Evolutionary conservation across 2,113 vertebrate species (phyloP).

Genomic region (Heliornis fulica): DNA sequence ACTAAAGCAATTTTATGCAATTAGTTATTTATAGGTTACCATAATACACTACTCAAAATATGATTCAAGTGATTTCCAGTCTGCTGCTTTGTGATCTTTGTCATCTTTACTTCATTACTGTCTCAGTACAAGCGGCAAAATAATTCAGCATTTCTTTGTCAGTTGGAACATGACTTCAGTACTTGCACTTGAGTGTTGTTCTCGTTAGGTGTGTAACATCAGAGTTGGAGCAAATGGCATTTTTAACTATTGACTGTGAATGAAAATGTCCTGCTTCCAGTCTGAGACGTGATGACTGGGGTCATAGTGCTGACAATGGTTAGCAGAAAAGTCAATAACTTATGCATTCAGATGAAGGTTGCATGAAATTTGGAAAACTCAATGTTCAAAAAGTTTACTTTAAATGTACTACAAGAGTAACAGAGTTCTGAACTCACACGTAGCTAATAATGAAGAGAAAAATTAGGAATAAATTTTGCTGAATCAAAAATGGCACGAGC

Average conservation of each 20-base stretch:
- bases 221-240: background rate
- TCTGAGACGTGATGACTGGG: background rate
- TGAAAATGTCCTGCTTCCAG: background rate
- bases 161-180: background rate
- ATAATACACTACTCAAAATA: conserved; percentile 77
- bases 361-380: background rate
- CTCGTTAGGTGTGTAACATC: background rate
- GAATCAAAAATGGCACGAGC: background rate
- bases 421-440: background rate
- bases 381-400: background rate
- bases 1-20: conserved; percentile 78
- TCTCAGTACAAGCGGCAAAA: background rate
- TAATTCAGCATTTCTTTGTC: conserved; percentile 18
- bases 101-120: conserved; percentile 52
- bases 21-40: conserved; percentile 83
- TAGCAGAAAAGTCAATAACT: background rate
- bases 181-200: background rate
- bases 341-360: background rate
- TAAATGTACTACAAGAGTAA: background rate
- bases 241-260: background rate
- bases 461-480: background rate
- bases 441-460: background rate
- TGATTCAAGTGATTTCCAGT: conserved; percentile 74
- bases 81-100: conserved; percentile 68
- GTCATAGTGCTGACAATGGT: background rate